Conservation (phyloP, 2,797 vertebrate species). For the Sebastes trivittatus region DNA sequence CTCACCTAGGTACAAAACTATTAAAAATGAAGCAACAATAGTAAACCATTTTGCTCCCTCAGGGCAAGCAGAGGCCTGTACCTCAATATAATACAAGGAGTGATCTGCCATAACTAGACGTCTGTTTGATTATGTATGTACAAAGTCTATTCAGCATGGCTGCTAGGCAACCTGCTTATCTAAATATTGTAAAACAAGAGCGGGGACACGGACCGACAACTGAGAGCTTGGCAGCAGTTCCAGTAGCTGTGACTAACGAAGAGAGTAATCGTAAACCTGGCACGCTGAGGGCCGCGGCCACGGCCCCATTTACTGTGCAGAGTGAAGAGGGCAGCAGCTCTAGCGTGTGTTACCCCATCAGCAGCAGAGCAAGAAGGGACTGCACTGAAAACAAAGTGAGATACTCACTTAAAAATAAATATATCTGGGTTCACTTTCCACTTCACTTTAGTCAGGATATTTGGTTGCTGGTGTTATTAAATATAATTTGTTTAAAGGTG, state of each 20-base stretch:
- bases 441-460: neutral
- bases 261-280: conserved; percentile 45
- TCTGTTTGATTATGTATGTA: conserved; percentile 65
- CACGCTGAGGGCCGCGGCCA: conserved; percentile 5
- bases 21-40: conserved; percentile 3
- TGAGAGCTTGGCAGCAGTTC: conserved; percentile 50
- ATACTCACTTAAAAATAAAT: neutral
- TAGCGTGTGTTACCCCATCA: neutral
- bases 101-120: conserved; percentile 38
- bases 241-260: conserved; percentile 48
- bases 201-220: conserved; percentile 35
- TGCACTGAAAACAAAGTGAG: neutral
- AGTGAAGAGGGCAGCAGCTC: conserved; percentile 7
- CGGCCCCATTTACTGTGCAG: neutral
- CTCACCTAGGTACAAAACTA: conserved; percentile 23
- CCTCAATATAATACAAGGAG: conserved; percentile 31
- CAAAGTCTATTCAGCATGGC: conserved; percentile 65
- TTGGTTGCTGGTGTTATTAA: neutral
- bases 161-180: conserved; percentile 77
- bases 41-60: conserved; percentile 7
- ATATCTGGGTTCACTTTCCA: neutral
- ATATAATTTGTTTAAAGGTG: neutral
- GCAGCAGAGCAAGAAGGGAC: neutral
- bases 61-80: conserved; percentile 48
- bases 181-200: conserved; percentile 79